Percentiles rank a stretch among this genome's conserved stretches.
Conservation (phyloP, 2,888 invertebrate genomes). For the Pecten maximus region DNA sequence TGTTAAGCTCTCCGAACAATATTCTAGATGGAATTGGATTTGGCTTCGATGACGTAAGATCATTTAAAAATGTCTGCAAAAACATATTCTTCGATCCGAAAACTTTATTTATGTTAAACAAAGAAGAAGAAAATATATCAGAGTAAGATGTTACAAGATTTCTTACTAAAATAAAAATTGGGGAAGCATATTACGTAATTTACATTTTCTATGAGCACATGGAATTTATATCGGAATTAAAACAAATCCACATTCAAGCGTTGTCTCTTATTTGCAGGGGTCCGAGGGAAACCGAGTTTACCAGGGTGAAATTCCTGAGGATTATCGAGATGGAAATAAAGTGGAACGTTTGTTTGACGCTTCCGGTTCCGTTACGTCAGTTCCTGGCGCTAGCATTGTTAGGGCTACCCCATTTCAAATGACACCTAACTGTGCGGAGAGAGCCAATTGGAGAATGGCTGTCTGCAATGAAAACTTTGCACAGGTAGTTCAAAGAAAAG, state of each 20-base stretch:
- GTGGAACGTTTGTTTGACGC: not conserved
- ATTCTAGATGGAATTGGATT: not conserved
- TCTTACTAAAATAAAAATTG: too few relatives aligned
- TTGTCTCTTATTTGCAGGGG: not conserved
- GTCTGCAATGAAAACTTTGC: not conserved
- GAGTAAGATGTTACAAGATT: too few relatives aligned
- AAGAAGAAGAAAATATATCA: too few relatives aligned
- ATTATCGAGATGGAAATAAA: not conserved
- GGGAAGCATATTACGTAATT: too few relatives aligned
- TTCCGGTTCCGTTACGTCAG: not conserved
- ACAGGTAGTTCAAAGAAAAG: not conserved
- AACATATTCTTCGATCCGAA: too few relatives aligned
- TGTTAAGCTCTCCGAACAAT: not conserved
- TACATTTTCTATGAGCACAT: too few relatives aligned
- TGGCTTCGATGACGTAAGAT: not conserved
- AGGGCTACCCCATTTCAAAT: not conserved
- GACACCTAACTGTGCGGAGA: not conserved
- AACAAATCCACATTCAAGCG: too few relatives aligned
- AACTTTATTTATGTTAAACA: too few relatives aligned
- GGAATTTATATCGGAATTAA: too few relatives aligned
- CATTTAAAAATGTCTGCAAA: too few relatives aligned
- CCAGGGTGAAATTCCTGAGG: not conserved
- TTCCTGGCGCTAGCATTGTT: not conserved
- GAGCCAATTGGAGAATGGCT: not conserved
- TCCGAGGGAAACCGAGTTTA: not conserved